Percentiles rank a stretch among this genome's conserved stretches.
These are phyloP conservation scores for Pterocles burchelli DNA, from an alignment of 2,113 vertebrate species.

Conservation along the genomic window DNA sequence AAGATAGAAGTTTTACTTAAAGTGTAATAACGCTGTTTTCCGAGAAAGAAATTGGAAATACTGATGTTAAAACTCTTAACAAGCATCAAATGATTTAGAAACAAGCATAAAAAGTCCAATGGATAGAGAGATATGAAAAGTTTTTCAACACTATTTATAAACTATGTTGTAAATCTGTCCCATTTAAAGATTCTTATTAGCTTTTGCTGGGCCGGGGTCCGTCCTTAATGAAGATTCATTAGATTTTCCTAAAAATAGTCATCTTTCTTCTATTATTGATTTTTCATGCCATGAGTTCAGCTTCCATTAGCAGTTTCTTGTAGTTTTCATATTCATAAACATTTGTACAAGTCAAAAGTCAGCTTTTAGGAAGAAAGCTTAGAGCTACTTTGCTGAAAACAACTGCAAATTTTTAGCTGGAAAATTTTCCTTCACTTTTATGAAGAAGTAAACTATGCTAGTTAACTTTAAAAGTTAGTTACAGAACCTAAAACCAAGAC, in stretches of 20 bases:
- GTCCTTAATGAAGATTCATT: background rate
- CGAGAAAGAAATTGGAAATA: background rate
- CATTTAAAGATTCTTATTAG: background rate
- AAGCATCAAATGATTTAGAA: background rate
- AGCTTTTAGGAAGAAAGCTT: background rate
- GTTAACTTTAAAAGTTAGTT: background rate
- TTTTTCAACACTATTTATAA: constrained; percentile 5
- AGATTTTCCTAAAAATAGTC: background rate
- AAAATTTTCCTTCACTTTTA: background rate
- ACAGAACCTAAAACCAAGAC: background rate
- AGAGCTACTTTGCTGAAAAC: background rate
- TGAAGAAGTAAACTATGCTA: background rate
- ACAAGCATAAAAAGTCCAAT: background rate
- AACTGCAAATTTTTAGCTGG: background rate
- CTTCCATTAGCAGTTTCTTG: background rate
- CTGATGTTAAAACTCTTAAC: background rate
- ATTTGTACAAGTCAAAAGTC: background rate
- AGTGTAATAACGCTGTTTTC: background rate
- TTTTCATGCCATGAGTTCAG: background rate
- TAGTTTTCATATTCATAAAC: background rate
- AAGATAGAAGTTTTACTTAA: background rate
- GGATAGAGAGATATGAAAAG: background rate
- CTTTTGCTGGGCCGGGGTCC: background rate
- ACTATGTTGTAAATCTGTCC: background rate
- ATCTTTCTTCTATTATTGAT: background rate